Conservation (phyloP, 2,797 vertebrate genomes). For the Eulemur rubriventer region DNA sequence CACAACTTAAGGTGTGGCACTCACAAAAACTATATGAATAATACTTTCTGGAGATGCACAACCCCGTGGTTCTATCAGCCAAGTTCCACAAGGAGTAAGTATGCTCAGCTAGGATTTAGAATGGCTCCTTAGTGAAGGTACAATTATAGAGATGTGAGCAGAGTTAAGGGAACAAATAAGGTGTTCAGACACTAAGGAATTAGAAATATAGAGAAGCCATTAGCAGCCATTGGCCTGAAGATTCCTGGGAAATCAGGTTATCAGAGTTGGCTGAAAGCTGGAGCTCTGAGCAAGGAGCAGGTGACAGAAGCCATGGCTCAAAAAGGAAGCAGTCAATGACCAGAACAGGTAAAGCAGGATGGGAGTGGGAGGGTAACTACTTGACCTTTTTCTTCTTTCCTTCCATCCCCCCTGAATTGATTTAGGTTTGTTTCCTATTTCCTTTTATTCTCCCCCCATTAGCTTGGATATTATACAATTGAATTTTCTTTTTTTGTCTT, state of each 20-base stretch:
- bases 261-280: background rate
- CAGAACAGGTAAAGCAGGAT: background rate
- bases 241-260: background rate
- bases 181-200: background rate
- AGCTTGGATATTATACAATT: background rate
- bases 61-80: fast-evolving
- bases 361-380: background rate
- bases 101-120: background rate
- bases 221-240: background rate
- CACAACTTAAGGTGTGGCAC: background rate
- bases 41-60: background rate
- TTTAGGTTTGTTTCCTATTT: background rate
- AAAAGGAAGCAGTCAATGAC: background rate
- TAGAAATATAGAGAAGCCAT: background rate
- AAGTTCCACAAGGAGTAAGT: background rate
- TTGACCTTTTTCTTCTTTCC: background rate
- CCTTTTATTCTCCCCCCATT: background rate
- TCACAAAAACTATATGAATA: background rate
- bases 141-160: background rate
- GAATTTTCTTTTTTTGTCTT: background rate
- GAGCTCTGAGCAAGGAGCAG: background rate
- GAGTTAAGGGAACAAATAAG: background rate
- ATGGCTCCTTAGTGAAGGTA: background rate
- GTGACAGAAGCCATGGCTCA: background rate
- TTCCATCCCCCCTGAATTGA: background rate